A percentile compares a stretch with the other conserved stretches of the same genome.
Evolutionary conservation across 2,888 invertebrate genomes (phyloP).

Genomic region (Helobdella robusta): DNA sequence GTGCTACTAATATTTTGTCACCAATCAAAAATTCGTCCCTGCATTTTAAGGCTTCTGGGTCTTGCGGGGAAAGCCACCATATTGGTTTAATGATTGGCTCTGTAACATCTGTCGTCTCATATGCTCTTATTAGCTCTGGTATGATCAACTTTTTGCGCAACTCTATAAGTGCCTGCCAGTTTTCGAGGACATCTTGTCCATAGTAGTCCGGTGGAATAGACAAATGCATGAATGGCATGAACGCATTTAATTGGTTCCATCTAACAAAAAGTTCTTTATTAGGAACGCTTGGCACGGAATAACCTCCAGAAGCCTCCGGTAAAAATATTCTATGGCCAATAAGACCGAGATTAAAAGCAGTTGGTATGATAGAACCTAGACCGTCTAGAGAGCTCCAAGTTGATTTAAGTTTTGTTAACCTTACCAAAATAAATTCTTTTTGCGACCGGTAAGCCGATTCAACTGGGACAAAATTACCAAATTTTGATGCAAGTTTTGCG

Average conservation of each 20-base stretch:
- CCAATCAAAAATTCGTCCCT: slow-evolving; percentile 81
- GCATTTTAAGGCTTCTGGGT: slow-evolving; percentile 65
- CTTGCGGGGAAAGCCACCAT: slow-evolving; percentile 71
- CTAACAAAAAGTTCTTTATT: slow-evolving; percentile 57
- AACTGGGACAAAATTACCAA: slow-evolving; percentile 3
- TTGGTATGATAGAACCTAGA: slow-evolving; percentile 21
- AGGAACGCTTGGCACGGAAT: slow-evolving; percentile 31
- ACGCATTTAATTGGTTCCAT: slow-evolving; percentile 77
- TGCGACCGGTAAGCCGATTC: slow-evolving; percentile 24
- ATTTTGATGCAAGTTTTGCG: background rate
- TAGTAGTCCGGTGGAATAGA: slow-evolving; percentile 55
- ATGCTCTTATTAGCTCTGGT: slow-evolving; percentile 21
- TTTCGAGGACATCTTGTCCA: slow-evolving; percentile 36
- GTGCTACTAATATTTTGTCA: slow-evolving; percentile 79
- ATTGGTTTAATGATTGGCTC: slow-evolving; percentile 73
- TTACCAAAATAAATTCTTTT: slow-evolving; percentile 4
- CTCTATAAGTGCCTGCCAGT: slow-evolving; percentile 34
- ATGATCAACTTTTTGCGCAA: slow-evolving; percentile 23
- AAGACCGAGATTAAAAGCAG: slow-evolving; percentile 23
- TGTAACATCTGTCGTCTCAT: background rate
- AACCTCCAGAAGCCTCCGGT: slow-evolving; percentile 26
- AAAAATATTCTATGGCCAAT: slow-evolving; percentile 27
- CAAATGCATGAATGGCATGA: slow-evolving; percentile 82
- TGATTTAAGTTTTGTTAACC: slow-evolving; percentile 18
- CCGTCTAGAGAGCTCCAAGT: slow-evolving; percentile 23